Percentiles rank a stretch among this genome's conserved stretches.
Conservation (phyloP, 1,140 invertebrate genomes). For the Elymnias hypermnestra region DNA sequence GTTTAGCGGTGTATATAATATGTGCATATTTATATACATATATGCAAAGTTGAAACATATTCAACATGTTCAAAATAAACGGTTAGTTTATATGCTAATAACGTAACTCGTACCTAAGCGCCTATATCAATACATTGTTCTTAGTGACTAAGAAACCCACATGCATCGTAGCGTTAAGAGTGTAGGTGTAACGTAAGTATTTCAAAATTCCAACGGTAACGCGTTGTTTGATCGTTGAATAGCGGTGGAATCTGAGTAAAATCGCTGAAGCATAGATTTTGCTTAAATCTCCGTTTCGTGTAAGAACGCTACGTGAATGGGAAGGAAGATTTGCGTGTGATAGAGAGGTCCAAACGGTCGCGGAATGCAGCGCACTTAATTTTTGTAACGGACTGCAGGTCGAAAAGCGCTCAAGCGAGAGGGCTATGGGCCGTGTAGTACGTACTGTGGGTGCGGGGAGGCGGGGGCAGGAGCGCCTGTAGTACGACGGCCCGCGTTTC, state of each 20-base stretch:
- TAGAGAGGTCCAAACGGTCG: conserved; percentile 43
- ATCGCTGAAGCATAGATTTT: background rate
- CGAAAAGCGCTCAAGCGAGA: conserved; percentile 57
- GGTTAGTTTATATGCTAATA: no score
- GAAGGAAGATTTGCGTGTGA: conserved; percentile 30
- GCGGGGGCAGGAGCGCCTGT: conserved; percentile 48
- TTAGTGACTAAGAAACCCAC: background rate
- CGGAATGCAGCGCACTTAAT: conserved; percentile 70
- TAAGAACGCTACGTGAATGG: conserved; percentile 21
- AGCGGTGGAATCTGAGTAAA: background rate
- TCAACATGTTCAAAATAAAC: no score
- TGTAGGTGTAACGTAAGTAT: conserved; percentile 1
- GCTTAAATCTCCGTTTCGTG: background rate
- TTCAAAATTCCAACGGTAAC: conserved; percentile 1
- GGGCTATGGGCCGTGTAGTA: conserved; percentile 59
- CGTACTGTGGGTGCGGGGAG: conserved; percentile 25
- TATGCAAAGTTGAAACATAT: no score
- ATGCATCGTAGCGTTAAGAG: background rate
- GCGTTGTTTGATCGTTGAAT: background rate
- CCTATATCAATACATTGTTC: background rate
- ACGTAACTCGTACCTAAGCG: background rate
- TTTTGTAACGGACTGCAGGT: conserved; percentile 71
- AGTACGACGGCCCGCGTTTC: conserved; percentile 70
- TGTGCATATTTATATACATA: no score
- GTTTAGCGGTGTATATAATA: no score